Evolutionary conservation across 2,797 vertebrate genomes (phyloP).

Genomic region (Notolepis coatsorum): DNA sequence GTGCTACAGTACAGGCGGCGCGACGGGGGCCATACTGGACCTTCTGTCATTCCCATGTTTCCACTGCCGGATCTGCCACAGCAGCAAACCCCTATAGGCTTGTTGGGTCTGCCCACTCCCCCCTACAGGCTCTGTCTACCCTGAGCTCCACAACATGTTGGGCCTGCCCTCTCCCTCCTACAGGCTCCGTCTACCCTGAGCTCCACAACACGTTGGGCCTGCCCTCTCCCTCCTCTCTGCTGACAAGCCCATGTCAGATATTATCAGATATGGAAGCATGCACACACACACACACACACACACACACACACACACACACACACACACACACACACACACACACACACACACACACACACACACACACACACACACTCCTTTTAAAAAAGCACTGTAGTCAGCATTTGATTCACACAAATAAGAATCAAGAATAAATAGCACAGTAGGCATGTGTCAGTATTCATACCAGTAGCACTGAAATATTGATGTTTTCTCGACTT

Average conservation of each 20-base stretch:
- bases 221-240: slow-evolving; percentile 30
- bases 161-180: not conserved
- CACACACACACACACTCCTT: not conserved
- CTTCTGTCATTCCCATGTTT: slow-evolving; percentile 42
- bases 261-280: not conserved
- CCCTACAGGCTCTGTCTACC: slow-evolving; percentile 28
- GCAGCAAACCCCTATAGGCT: slow-evolving; percentile 31
- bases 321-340: slow-evolving; percentile 1
- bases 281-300: slow-evolving; percentile 12
- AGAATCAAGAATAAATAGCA: no score
- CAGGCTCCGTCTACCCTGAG: slow-evolving; percentile 25
- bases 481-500: no score
- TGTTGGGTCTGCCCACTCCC: not conserved
- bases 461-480: not conserved
- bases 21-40: slow-evolving; percentile 43
- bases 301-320: not conserved
- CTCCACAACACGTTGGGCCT: slow-evolving; percentile 35
- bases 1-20: slow-evolving; percentile 10
- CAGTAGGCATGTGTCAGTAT: not conserved
- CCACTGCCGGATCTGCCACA: slow-evolving; percentile 48
- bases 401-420: not conserved
- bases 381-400: not conserved
- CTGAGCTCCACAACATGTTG: slow-evolving; percentile 23
- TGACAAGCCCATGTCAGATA: not conserved
- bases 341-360: not conserved